Conservation (phyloP, 2,888 invertebrate genomes). For the Geotrupes spiniger region DNA sequence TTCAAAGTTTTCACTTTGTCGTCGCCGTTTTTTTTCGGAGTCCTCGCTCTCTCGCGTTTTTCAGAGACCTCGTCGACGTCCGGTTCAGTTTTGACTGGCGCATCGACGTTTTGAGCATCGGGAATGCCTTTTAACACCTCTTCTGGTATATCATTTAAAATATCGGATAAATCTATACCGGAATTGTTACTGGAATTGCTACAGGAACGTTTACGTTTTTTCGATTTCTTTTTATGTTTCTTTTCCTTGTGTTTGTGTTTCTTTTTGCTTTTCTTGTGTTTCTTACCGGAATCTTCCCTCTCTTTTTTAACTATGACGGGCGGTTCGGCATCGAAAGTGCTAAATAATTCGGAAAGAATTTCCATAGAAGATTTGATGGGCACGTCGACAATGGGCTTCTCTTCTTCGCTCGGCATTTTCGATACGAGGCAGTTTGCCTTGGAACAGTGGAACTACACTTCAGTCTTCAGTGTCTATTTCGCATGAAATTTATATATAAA, state of each 20-base stretch:
- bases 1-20: slow-evolving; percentile 26
- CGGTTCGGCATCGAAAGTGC: slow-evolving; percentile 72
- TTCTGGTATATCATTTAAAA: slow-evolving; percentile 45
- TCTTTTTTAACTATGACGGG: slow-evolving; percentile 51
- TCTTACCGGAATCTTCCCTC: slow-evolving; percentile 49
- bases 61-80: slow-evolving; percentile 25
- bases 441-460: background rate
- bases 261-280: slow-evolving; percentile 57
- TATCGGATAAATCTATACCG: slow-evolving; percentile 42
- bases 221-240: slow-evolving; percentile 53
- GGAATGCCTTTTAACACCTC: slow-evolving; percentile 35
- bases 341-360: slow-evolving; percentile 78
- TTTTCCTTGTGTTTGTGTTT: slow-evolving; percentile 59
- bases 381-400: slow-evolving; percentile 21
- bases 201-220: slow-evolving; percentile 47
- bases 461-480: background rate
- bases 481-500: too few species aligned
- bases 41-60: slow-evolving; percentile 41
- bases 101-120: slow-evolving; percentile 25
- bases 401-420: slow-evolving; percentile 25
- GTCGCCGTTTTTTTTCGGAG: slow-evolving; percentile 39
- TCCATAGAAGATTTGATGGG: slow-evolving; percentile 68
- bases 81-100: slow-evolving; percentile 41
- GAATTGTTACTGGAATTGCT: slow-evolving; percentile 38
- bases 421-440: slow-evolving; percentile 6